Evolutionary conservation across 2,888 invertebrate species (phyloP).

Genomic region (Mimas tiliae): DNA sequence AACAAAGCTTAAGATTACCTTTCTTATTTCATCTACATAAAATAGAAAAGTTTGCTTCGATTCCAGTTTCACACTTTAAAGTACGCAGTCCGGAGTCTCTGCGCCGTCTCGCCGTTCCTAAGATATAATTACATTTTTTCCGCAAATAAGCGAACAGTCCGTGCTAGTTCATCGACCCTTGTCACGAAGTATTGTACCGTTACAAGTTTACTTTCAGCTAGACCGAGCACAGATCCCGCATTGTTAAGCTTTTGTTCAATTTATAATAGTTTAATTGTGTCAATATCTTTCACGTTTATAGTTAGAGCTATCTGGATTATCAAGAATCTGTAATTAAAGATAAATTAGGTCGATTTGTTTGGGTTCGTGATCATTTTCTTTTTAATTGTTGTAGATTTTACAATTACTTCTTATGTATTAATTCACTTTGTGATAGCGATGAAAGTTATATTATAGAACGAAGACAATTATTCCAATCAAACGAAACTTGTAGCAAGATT

Average conservation of each 20-base stretch:
- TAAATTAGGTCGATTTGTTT: neutral
- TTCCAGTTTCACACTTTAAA: neutral
- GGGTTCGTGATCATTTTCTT: neutral
- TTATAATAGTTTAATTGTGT: slow-evolving; percentile 35
- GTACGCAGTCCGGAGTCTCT: neutral
- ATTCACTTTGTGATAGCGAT: neutral
- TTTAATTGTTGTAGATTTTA: neutral
- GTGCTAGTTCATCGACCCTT: slow-evolving; percentile 60
- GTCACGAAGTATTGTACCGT: slow-evolving; percentile 53
- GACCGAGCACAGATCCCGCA: slow-evolving; percentile 38
- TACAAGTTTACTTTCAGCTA: slow-evolving; percentile 67
- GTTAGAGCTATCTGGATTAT: neutral
- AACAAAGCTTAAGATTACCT: too few species aligned
- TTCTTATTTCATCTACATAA: neutral
- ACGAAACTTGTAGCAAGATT: too few species aligned
- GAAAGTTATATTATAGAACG: too few species aligned
- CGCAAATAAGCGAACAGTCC: slow-evolving; percentile 52
- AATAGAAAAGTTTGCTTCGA: neutral
- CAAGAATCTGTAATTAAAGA: slow-evolving; percentile 5
- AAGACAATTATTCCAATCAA: too few species aligned
- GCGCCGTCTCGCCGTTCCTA: neutral
- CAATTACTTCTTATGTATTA: neutral
- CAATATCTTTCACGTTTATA: slow-evolving; percentile 33
- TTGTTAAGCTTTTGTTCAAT: slow-evolving; percentile 30
- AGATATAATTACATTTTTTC: slow-evolving; percentile 56